Conservation (phyloP, 2,113 vertebrate genomes). For the Paramormyrops kingsleyae region DNA sequence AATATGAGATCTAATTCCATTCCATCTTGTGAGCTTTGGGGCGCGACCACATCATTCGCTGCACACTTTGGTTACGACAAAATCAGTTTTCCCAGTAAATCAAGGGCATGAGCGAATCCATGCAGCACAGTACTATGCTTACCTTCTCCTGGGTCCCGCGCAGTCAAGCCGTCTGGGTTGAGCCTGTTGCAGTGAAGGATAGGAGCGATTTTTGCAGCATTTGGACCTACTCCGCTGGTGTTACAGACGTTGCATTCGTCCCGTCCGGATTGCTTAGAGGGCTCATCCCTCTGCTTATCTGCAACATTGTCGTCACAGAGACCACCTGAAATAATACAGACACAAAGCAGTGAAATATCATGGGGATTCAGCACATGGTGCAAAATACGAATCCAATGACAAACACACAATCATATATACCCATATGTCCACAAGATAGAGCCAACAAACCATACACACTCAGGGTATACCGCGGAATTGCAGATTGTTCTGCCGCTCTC, state of each 20-base stretch:
- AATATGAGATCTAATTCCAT: not conserved
- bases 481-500: not conserved
- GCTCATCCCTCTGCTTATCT: not conserved
- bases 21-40: not conserved
- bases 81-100: not conserved
- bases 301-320: not conserved
- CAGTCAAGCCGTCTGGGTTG: not conserved
- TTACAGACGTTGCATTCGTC: not conserved
- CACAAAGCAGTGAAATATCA: not conserved
- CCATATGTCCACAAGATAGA: not conserved
- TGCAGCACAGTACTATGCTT: not conserved
- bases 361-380: not conserved
- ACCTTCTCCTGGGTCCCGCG: conserved; percentile 17
- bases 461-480: not conserved
- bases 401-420: not conserved
- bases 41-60: not conserved
- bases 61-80: not conserved
- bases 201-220: not conserved
- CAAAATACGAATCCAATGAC: not conserved
- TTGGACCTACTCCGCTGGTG: not conserved
- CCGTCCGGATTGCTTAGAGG: not conserved
- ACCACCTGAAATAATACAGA: not conserved
- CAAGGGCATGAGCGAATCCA: not conserved
- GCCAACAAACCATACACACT: not conserved
- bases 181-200: not conserved